These are phyloP conservation scores for Aspiorhynchus laticeps DNA, from an alignment of 2,113 vertebrate species.

Conservation along the genomic window DNA sequence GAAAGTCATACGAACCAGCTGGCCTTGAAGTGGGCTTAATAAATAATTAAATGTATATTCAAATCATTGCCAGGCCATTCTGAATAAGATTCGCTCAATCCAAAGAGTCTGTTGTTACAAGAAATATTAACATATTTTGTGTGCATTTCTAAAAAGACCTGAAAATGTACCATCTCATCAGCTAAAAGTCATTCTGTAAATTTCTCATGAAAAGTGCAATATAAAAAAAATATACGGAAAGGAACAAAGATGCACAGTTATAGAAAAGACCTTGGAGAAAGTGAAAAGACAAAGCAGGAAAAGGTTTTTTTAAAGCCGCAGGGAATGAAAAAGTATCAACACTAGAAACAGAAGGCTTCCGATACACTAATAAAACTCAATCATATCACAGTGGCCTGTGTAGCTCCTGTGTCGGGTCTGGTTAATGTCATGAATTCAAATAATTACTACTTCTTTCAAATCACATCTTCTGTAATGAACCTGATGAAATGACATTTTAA, in stretches of 20 bases:
- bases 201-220: background rate
- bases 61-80: background rate
- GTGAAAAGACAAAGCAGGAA: background rate
- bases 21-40: conserved; percentile 32
- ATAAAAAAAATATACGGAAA: background rate
- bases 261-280: conserved; percentile 1
- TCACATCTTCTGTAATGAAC: background rate
- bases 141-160: background rate
- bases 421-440: conserved; percentile 11
- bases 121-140: background rate
- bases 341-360: background rate
- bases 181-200: background rate
- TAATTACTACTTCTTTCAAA: conserved; percentile 7
- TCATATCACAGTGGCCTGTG: background rate
- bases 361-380: background rate
- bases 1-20: conserved; percentile 12
- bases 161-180: background rate
- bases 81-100: background rate
- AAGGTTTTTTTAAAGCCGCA: background rate
- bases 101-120: background rate
- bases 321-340: background rate
- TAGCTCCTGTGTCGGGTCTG: background rate
- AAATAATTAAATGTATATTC: conserved; percentile 29
- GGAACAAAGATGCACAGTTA: background rate
- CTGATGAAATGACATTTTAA: conserved; percentile 29